These are phyloP conservation scores for Hypolimnas misippus DNA, from an alignment of 2,888 invertebrate genomes.

Conservation along the genomic window DNA sequence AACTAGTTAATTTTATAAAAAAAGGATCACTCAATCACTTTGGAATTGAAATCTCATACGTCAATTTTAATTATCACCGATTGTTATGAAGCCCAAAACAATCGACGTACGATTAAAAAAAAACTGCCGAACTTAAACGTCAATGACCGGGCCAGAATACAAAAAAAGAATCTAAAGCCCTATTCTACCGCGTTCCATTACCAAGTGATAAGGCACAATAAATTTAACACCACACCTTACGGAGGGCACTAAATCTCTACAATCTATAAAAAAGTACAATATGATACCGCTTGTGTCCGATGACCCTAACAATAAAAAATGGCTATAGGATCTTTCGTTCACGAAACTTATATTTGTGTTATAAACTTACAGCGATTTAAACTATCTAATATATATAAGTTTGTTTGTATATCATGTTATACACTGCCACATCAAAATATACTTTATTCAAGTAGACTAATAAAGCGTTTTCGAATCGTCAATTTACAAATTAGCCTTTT, in stretches of 20 bases:
- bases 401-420: no score
- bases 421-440: no score
- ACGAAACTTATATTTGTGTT: slow-evolving; percentile 59
- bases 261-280: slow-evolving; percentile 62
- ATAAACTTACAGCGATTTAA: slow-evolving; percentile 43
- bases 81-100: not conserved
- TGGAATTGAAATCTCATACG: no score
- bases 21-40: no score
- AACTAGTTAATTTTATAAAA: no score
- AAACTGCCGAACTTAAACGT: slow-evolving; percentile 8
- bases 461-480: no score
- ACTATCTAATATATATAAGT: not conserved
- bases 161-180: slow-evolving; percentile 35
- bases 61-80: no score
- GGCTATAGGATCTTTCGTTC: slow-evolving; percentile 64
- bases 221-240: slow-evolving; percentile 73
- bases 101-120: slow-evolving; percentile 11
- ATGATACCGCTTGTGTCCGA: slow-evolving; percentile 66
- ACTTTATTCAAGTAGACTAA: no score
- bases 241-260: slow-evolving; percentile 64
- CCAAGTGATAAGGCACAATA: slow-evolving; percentile 72
- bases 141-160: slow-evolving; percentile 29
- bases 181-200: slow-evolving; percentile 61
- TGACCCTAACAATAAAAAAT: slow-evolving; percentile 78
- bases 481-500: no score